phyloP scores from a whole-genome alignment of 2,888 invertebrate genomes.

The Cantharis nigra region DNA sequence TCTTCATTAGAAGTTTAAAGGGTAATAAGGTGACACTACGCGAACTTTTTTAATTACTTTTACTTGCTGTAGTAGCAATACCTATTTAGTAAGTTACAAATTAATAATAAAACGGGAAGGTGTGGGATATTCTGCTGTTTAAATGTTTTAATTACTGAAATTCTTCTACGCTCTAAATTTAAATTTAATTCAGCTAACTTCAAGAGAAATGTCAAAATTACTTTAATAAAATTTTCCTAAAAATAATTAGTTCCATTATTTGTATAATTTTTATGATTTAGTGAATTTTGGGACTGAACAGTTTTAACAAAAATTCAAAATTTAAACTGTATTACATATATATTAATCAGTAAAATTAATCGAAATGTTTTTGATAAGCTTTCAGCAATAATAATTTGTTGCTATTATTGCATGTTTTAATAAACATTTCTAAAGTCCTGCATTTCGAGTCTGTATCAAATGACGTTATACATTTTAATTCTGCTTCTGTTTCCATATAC shows the following conservation, averaged over 20 bases:
- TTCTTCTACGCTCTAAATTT: background rate
- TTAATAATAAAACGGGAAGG: background rate
- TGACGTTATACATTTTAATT: too few relatives aligned
- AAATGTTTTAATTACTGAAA: background rate
- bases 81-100: background rate
- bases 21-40: background rate
- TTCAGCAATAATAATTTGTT: too few relatives aligned
- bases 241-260: background rate
- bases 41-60: background rate
- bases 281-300: background rate
- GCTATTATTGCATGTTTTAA: too few relatives aligned
- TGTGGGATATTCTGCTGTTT: background rate
- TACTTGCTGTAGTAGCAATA: background rate
- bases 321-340: too few relatives aligned
- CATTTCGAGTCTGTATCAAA: too few relatives aligned
- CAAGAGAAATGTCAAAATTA: background rate
- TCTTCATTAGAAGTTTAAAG: background rate
- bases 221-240: background rate
- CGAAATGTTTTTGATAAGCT: too few relatives aligned
- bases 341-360: too few relatives aligned
- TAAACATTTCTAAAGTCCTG: too few relatives aligned
- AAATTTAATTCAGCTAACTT: background rate
- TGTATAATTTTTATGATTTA: background rate
- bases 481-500: too few relatives aligned
- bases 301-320: background rate